Base-by-base conservation (phyloP, 1,140 invertebrate species). In the Anoplolepis gracilipes region DNA sequence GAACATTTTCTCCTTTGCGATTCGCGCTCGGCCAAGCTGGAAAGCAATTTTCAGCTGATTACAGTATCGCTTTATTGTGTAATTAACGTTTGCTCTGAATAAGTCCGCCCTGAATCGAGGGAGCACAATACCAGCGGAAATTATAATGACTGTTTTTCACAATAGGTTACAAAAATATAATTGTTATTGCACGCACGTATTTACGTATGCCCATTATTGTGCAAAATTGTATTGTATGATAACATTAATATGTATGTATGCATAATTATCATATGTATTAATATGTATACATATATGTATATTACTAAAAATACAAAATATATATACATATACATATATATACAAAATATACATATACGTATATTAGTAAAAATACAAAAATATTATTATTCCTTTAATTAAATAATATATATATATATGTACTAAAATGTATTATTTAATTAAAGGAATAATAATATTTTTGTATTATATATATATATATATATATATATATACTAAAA, bases 1-100 rank as follows among this genome's bases (percentile, higher is more conserved):
- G 10, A 70, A 55, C 84, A 85, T 85, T 82, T 72, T 82, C 49
- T 5, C 77, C 4, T 4, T 61, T 6, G 53, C 11, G 36, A 67
- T 46, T 10, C 36, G 42, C 22, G 28, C 22, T 46, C 57, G 70
- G 16, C 19, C 59, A 64, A 67, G 62, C 84, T 85, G 84, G 1
- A 85, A 85, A 42, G n/a, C 8, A 72, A 61, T 81, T 81, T 59
- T 59, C 39, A 39, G 13, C 28, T 33, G 13, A 73, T 82, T 82
- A 73, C 19, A 59, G 61, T 19, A 19, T n/a, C 30, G 13, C 46
- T 57, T 25, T 22, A 39, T 79, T 67, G 36, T 8, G 13, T 25
- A 30, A 76, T 16, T 25, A 22, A 19, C 2, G 16, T 25, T 22
- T 57, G 22, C 28, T 16, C 16, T 19, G 7, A 53, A 73, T 39